Evolutionary conservation across 2,888 invertebrate genomes (phyloP), one percentile per base, ranked within the genome.

Genomic region (Drosophila histrio): DNA sequence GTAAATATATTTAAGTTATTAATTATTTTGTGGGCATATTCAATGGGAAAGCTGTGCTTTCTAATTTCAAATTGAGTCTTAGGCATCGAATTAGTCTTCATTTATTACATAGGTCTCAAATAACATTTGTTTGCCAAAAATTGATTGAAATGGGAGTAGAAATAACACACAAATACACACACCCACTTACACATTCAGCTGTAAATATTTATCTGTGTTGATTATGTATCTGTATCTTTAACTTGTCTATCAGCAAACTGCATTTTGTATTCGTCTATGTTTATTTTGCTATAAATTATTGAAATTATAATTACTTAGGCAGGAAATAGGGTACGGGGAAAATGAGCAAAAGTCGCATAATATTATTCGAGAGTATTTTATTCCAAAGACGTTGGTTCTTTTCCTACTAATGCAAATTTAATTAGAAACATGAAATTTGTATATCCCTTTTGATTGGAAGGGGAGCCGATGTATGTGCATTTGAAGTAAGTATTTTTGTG

Each of bases 301-400:
- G 77, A 87, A 84, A 77, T 77, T 71, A 57, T 81, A 87, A 87
- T 87, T 84, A 87, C 80, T 78, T 84, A 74, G 77, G 77, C 69
- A 77, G 46, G 50, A 28, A 65, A 50, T 57, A 3, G 17, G 13
- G 32, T 24, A 47, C 22, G 43, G 34, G 47, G 52, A 32, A 60
- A 76, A 54, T 65, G 58, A 26, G 47, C 26, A 22, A 52, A 49
- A 70, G 30, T 41, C 15, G 47, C 63, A 56, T 59, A 53, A 52
- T 63, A 57, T 49, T 53, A 68, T 36, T 52, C 13, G 8, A 52
- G n/a, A 36, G 26, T 50, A 41, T 50, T 60, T 49, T 46, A 46
- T 50, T 38, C 41, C 13, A 44, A 19, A 26, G 6, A 22, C 22
- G n/a, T 47, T 62, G 44, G 59, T 66, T 34, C 22, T 41, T 22